Base-by-base conservation (phyloP, 2,888 invertebrate species). In the Horisme vitalbata region DNA sequence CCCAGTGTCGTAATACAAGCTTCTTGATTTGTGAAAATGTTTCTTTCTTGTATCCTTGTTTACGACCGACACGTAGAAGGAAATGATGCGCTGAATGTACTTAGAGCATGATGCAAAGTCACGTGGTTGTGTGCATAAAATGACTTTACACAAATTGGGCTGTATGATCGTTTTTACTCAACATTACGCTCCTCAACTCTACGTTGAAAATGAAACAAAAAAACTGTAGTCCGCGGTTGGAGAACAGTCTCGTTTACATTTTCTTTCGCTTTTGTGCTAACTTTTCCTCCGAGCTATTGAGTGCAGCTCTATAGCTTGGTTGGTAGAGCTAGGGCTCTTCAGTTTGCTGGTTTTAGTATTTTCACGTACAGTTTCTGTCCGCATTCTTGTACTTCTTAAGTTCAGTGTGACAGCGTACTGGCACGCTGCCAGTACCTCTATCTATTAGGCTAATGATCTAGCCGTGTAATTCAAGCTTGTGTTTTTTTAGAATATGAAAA, bases 361-460 rank as follows among this genome's bases (percentile, higher is more conserved):
- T 44, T 37, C 34, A 43, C 35, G 28, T 43, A 35, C 9, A 35
- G 39, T 41, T 41, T 48, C 45, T 49, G 44, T 43, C 33, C 26
- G 41, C 39, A 51, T 37, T 48, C 45, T 30, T 30, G 35, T 47
- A 36, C 55, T 47, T 47, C n/a, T 52, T 52, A 50, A 52, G 48
- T 48, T 47, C 39, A 43, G 44, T 36, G 41, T 39, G 48, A 36
- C 39, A 46, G 39, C 24, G 33, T 39, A 41, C 39, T 58, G 58
- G 58, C 41, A 8, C 10, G 9, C 5, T 35, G 55, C 58, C 58
- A 55, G 43, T 38, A 44, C 36, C 49, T 49, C 36, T 45, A 45
- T 47, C 47, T 55, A 52, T 54, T 58, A 52, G 47, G 47, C 46
- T 45, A 58, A 53, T 53, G 53, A 53, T 55, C 49, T 55, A 39